Evolutionary conservation across 2,113 vertebrate genomes (phyloP).

Genomic region (Taxidea taxus): DNA sequence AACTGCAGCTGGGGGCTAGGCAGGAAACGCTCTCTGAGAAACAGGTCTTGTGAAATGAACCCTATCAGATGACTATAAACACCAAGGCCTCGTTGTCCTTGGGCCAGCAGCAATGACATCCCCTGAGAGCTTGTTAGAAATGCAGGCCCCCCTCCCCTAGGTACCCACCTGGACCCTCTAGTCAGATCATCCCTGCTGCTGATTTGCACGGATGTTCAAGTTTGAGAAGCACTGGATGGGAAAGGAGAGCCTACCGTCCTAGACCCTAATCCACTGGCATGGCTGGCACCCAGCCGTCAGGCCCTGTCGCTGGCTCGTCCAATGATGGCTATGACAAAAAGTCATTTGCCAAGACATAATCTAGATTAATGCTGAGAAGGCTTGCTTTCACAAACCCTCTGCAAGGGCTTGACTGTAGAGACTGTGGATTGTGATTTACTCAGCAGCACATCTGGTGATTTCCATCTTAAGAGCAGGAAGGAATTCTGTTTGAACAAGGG

Average conservation of each 20-base stretch:
- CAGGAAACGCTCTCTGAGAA: not conserved
- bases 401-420: fast-evolving
- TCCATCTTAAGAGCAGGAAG: not conserved
- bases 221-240: not conserved
- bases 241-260: fast-evolving
- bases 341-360: not conserved
- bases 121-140: not conserved
- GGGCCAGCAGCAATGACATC: fast-evolving
- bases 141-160: fast-evolving
- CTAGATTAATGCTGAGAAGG: not conserved
- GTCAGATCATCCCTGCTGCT: fast-evolving
- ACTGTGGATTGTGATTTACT: not conserved
- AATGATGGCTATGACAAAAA: fast-evolving
- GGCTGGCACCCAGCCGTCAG: not conserved
- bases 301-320: fast-evolving
- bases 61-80: fast-evolving
- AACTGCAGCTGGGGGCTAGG: not conserved
- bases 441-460: not conserved
- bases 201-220: fast-evolving
- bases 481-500: not conserved
- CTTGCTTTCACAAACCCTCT: not conserved
- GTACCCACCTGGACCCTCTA: fast-evolving
- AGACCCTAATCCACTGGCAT: fast-evolving
- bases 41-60: not conserved
- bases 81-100: not conserved